Evolutionary conservation across 2,797 vertebrate species (phyloP), one percentile per base, ranked within the genome.

Genomic region (Phaenicophaeus curvirostris): DNA sequence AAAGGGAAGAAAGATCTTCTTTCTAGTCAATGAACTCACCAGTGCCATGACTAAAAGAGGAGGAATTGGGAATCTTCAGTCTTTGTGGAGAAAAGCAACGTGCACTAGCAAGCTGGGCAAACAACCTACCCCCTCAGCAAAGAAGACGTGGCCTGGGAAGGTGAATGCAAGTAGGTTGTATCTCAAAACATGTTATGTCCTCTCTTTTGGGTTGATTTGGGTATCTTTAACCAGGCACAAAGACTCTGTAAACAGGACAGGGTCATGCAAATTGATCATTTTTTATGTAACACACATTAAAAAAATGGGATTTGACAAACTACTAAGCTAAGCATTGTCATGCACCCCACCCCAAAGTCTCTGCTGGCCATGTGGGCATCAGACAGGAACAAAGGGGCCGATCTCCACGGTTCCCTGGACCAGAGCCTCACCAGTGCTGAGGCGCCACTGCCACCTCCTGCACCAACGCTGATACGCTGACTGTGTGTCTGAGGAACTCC

Each of bases 401-500:
- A 5, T 33, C 28, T 76, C 25, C 5, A 7, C 27, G 41, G 27
- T n/a, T 7, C 11, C 35, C 18, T 33, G 44, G 42, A 39, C 15
- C 0, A 0, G 35, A 86, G n/a, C 20, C 15, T 46, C 27, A 6
- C 0, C 3, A 7, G 11, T 50, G 39, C 46, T 69, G 53, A 75
- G 42, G 30, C 54, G 33, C 59, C 2, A 0, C 28, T 41, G 46
- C 42, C 2, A 0, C 30, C 37, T 41, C 46, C 39, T 62, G 24
- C 37, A 13, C 27, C 11, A 9, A 2, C 0, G 2, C 68, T 62
- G 19, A 7, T 50, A 11, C 20, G 8, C 17, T 1, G 6, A 16
- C 41, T 2, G 0, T 11, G 8, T 2, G 1, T 57, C 37, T 11
- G 51, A 27, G 17, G 0, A 0, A 31, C 33, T 58, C 39, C 82